Base-by-base conservation (phyloP, 2,888 invertebrate species). In the Campoletis raptor region DNA sequence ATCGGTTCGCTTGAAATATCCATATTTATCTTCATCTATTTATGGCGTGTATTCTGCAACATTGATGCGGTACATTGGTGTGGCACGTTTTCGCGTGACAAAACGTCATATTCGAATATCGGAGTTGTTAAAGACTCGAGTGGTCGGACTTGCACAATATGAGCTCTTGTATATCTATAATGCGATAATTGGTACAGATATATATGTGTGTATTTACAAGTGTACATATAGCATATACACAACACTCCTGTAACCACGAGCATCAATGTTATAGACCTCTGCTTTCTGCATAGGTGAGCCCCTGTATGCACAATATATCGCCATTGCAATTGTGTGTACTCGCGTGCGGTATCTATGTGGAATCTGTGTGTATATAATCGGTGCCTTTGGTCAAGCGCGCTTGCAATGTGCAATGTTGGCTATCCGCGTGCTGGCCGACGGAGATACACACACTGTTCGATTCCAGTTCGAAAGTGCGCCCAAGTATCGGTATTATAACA, bases 401-500 rank as follows among this genome's bases (percentile, higher is more conserved):
- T 57, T 76, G 85, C 82, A 73, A 78, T 73, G 83, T 77, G 80
- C 76, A 76, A 80, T 69, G 69, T 30, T 30, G 72, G 72, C 81
- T 73, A 66, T 81, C 36, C 72, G 15, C 73, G 73, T 45, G 15
- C n/a, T 67, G 66, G 66, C 24, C 74, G 48, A 72, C 69, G 61
- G 61, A 74, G 83, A 73, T n/a, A 86, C 81, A 81, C 78, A 74
- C 54, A 40, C 81, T 76, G 78, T 86, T 86, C 81, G 86, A 84
- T 86, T 86, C 81, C 86, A 86, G 86, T 84, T 84, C 81, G 86
- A 86, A 84, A 78, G 83, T 77, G 76, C 54, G 73, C 69, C 69
- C 77, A 73, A 74, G 84, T 74, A 84, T 86, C 83, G 84, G 61
- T 74, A 81, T 78, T 69, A 76, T 82, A 76, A 48, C 37, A 76